Evolutionary conservation across 2,888 invertebrate species (phyloP).

Genomic region (Dicyrtoma fusca): DNA sequence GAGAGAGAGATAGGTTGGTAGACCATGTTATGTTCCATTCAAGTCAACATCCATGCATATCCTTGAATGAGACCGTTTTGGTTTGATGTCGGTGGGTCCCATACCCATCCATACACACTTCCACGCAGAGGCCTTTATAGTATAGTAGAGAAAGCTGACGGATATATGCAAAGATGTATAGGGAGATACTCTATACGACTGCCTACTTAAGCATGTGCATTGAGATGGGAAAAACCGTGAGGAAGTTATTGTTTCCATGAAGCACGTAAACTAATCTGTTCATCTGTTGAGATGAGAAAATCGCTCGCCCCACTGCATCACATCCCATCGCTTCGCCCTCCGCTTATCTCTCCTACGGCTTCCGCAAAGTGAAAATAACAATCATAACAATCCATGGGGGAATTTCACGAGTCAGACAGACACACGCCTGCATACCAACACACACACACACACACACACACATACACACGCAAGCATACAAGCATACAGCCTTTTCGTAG

Average conservation of each 20-base stretch:
- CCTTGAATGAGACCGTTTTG: no score
- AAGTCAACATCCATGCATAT: no score
- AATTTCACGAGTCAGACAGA: slow-evolving; percentile 13
- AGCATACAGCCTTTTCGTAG: no score
- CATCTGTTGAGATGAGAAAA: slow-evolving; percentile 38
- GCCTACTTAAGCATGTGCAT: slow-evolving; percentile 6
- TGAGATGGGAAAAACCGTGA: slow-evolving; percentile 30
- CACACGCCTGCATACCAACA: not conserved
- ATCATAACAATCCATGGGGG: slow-evolving; percentile 34
- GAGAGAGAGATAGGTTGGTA: not conserved
- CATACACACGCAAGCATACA: slow-evolving; percentile 1
- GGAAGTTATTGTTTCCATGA: slow-evolving; percentile 37
- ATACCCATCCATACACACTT: no score
- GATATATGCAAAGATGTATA: no score
- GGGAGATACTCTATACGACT: no score
- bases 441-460: slow-evolving; percentile 21
- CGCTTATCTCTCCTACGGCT: slow-evolving; percentile 39
- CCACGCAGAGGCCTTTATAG: no score
- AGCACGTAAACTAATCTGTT: slow-evolving; percentile 38
- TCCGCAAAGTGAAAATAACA: slow-evolving; percentile 38
- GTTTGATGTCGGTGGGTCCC: no score
- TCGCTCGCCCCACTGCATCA: slow-evolving; percentile 33
- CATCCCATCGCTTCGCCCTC: slow-evolving; percentile 22
- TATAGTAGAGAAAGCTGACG: no score
- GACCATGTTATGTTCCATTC: no score